Conservation (phyloP, 2,797 vertebrate genomes). For the Cyprinella venusta region DNA sequence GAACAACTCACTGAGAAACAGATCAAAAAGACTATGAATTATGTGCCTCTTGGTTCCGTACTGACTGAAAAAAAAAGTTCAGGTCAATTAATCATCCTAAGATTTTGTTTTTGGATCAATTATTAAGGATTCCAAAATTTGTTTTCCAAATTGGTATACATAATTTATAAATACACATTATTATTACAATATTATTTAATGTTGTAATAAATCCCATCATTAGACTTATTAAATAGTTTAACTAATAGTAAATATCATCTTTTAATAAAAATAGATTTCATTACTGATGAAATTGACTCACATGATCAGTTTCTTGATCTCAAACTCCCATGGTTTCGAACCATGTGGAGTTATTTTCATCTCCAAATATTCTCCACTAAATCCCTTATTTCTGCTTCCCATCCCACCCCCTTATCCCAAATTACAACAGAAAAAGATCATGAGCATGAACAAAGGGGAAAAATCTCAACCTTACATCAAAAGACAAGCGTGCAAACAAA, state of each 20-base stretch:
- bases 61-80: conserved; percentile 12
- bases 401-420: conserved; percentile 21
- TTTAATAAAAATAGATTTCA: neutral
- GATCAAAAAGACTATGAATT: conserved; percentile 19
- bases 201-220: neutral
- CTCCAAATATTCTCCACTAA: conserved; percentile 31
- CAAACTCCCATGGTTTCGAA: conserved; percentile 17
- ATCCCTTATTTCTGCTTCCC: conserved; percentile 25
- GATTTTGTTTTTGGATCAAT: neutral
- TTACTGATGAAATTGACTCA: neutral
- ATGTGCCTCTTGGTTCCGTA: neutral
- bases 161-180: neutral
- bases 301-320: neutral
- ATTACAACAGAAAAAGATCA: conserved; percentile 33
- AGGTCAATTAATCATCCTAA: neutral
- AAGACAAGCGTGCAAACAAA: conserved; percentile 69
- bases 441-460: conserved; percentile 20
- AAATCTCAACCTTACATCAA: conserved; percentile 52
- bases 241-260: neutral
- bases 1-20: neutral
- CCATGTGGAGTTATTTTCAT: conserved; percentile 39
- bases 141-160: neutral
- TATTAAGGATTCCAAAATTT: neutral
- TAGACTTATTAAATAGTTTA: conserved; percentile 5
- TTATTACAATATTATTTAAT: neutral